These are phyloP conservation scores for Orchesellides sinensis DNA, from an alignment of 2,888 invertebrate species.

Conservation along the genomic window DNA sequence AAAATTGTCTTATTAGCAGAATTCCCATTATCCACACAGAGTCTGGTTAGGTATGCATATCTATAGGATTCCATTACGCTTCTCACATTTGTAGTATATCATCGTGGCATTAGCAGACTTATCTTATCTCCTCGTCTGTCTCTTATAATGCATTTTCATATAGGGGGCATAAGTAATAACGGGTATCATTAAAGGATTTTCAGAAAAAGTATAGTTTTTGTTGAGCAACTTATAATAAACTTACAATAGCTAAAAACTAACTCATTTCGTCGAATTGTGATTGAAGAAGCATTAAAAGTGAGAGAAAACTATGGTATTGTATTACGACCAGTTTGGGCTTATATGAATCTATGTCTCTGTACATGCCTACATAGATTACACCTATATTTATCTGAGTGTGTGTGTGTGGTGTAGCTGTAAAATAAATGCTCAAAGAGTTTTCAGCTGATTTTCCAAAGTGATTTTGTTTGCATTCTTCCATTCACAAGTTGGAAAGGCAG, in stretches of 20 bases:
- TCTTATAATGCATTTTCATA: too few species aligned
- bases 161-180: not conserved
- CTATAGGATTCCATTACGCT: not conserved
- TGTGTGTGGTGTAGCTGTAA: not conserved
- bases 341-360: not conserved
- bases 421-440: not conserved
- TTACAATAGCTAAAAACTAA: too few species aligned
- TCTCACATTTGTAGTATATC: not conserved
- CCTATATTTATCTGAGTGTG: not conserved
- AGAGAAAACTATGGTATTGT: not conserved
- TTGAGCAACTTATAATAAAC: too few species aligned
- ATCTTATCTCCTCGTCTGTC: too few species aligned
- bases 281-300: constrained; percentile 1
- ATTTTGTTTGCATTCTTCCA: constrained; percentile 30
- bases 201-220: not conserved
- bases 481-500: constrained; percentile 8
- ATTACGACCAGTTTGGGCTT: not conserved
- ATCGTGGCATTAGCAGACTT: not conserved
- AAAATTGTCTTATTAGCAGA: not conserved
- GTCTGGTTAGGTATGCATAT: not conserved
- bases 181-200: not conserved
- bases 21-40: not conserved
- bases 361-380: not conserved
- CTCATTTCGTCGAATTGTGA: constrained; percentile 1
- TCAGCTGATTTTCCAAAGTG: constrained; percentile 28